Percentiles rank a stretch among this genome's conserved stretches.
Evolutionary conservation across 2,113 vertebrate genomes (phyloP).

Genomic region (Serilophus lunatus): DNA sequence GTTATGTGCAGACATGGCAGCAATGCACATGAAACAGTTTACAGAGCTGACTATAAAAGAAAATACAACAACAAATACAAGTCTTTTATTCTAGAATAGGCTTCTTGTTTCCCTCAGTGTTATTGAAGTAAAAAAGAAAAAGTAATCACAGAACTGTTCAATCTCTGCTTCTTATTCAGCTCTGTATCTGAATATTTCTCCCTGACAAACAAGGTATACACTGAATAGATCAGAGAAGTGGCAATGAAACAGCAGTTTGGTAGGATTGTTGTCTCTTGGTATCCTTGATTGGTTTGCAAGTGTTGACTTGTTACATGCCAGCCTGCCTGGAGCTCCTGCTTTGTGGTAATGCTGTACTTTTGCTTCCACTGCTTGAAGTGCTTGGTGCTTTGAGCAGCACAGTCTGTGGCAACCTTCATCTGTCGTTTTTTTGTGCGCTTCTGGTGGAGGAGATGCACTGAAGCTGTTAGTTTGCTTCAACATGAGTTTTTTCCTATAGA

Average conservation of each 20-base stretch:
- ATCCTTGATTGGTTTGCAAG: background rate
- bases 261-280: background rate
- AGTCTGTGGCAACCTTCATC: background rate
- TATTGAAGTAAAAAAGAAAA: background rate
- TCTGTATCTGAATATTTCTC: background rate
- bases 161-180: background rate
- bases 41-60: background rate
- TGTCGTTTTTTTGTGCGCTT: background rate
- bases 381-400: background rate
- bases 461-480: background rate
- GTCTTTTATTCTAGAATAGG: background rate
- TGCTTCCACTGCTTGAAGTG: background rate
- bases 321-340: background rate
- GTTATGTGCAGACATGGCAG: background rate
- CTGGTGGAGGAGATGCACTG: background rate
- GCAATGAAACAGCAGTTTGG: background rate
- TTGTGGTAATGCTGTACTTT: background rate
- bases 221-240: background rate
- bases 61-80: background rate
- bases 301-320: background rate
- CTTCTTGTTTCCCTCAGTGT: background rate
- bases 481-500: background rate
- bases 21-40: background rate
- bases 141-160: background rate
- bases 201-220: background rate